Evolutionary conservation across 2,113 vertebrate species (phyloP), one percentile per base, ranked within the genome.

Genomic region (Chaetodon trifascialis): DNA sequence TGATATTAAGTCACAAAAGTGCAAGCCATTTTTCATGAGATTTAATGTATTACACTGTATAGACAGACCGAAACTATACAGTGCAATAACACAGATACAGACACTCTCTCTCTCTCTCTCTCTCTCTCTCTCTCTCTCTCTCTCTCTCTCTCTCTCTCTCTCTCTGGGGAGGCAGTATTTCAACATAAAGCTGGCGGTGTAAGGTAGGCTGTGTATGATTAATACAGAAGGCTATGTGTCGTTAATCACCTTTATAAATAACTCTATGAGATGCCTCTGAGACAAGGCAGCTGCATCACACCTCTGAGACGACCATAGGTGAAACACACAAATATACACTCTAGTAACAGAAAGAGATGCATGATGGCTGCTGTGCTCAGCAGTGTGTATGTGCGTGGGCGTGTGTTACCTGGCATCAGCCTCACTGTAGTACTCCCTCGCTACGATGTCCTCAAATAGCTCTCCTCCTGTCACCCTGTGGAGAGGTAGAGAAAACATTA

Each of bases 371-470:
- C 81, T 73, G 67, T 55, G 56, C 64, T 86, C 71, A 80, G 80
- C 51, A 75, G 9, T 63, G 58, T 64, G 63, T 67, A 46, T 17
- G 52, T 66, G 55, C n/a, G 54, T 69, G 77, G 54, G 62, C 73
- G 58, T 58, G 84, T 65, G 63, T 30, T 93, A 98, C 97, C 97
- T 98, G 94, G 97, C 97, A 91, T 98, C 97, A 86, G 97, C 97
- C 92, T 98, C 97, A 80, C 97, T 98, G 84, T 98, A 98, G 93
- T 98, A 98, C 87, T 98, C 97, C 90, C 97, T 96, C 86, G 97
- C 97, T 89, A 98, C 97, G 80, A 98, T 98, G 83, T 98, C 97
- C 94, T 98, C 97, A 92, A 98, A 98, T 79, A 98, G 91, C 96
- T 98, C 97, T 82, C 97, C 97, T 81, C 97, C 97, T 71, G 97